Conservation (phyloP, 2,113 vertebrate species). For the Platysteira castanea region DNA sequence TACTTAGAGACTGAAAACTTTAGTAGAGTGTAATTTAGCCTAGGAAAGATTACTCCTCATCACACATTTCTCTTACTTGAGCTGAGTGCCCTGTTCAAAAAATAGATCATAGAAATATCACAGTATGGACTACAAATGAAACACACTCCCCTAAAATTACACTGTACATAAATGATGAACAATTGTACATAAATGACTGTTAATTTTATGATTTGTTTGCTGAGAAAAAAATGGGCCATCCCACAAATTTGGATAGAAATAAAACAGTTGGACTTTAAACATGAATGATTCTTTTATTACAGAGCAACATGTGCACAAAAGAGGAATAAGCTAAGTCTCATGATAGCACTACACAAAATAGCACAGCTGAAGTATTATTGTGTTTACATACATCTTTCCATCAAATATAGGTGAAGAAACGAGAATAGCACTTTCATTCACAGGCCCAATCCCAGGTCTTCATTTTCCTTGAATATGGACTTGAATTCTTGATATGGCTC, state of each 20-base stretch:
- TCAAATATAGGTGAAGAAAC: neutral
- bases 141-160: neutral
- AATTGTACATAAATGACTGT: neutral
- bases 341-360: neutral
- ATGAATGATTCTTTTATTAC: neutral
- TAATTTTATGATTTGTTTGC: neutral
- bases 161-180: neutral
- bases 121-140: neutral
- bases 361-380: neutral
- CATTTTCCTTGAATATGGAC: neutral
- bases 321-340: neutral
- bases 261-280: neutral
- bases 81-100: neutral
- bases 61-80: neutral
- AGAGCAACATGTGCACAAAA: neutral
- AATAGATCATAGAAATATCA: neutral
- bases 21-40: neutral
- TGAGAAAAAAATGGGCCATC: neutral
- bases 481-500: neutral
- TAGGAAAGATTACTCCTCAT: neutral
- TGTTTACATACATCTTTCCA: neutral
- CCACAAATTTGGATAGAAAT: neutral
- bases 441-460: neutral
- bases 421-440: neutral
- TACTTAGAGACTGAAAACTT: neutral